Conservation (phyloP, 1,140 invertebrate species). For the fruit fly (Drosophila melanogaster) region DNA sequence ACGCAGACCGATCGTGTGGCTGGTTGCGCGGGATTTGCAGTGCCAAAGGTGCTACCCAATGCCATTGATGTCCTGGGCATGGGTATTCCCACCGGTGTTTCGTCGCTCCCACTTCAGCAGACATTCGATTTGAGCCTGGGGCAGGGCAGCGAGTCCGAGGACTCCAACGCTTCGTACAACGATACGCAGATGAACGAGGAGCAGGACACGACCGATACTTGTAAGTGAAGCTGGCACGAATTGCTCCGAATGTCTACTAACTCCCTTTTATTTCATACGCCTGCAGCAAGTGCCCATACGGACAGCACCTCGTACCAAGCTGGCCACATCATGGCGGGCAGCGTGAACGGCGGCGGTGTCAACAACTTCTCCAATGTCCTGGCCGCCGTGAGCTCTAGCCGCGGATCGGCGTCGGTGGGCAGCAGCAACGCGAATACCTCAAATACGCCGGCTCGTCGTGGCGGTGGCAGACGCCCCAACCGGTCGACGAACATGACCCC, state of each 20-base stretch:
- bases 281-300: constrained; percentile 80
- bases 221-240: constrained; percentile 55
- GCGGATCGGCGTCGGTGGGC: constrained; percentile 38
- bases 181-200: constrained; percentile 68
- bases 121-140: constrained; percentile 33
- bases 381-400: constrained; percentile 32
- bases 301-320: constrained; percentile 80
- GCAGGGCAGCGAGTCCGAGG: constrained; percentile 64
- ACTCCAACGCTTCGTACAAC: constrained; percentile 76
- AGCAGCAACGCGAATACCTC: constrained; percentile 71
- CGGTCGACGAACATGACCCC: constrained; percentile 91
- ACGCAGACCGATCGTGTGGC: constrained; percentile 86
- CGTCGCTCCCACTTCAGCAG: constrained; percentile 4
- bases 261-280: background rate
- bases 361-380: constrained; percentile 70
- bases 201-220: constrained; percentile 82
- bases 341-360: constrained; percentile 65
- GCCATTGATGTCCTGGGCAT: constrained; percentile 28
- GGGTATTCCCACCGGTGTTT: constrained; percentile 9
- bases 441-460: constrained; percentile 86
- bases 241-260: background rate
- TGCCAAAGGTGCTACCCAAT: constrained; percentile 75
- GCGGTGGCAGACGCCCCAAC: constrained; percentile 91
- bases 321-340: constrained; percentile 69
- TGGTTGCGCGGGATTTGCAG: constrained; percentile 92